Evolutionary conservation across 64 coral and sea anemone genomes (phyloP), one percentile per base, ranked within the genome.

Genomic region (Acropora yongei): DNA sequence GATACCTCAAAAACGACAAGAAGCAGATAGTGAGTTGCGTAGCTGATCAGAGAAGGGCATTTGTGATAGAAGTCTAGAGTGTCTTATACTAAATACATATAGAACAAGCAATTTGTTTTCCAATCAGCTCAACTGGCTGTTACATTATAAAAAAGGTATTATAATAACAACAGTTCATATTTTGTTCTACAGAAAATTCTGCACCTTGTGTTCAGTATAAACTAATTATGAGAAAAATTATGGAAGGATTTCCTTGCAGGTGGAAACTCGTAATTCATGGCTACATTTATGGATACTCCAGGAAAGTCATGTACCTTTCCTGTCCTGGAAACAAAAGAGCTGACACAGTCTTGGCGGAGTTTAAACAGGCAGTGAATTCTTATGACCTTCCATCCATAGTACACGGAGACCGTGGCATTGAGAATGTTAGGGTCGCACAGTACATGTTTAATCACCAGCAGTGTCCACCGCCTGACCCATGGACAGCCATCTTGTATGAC

Each of bases 221-320:
- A 63, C 58, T 63, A 63, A 63, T 63, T 63, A 63, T 81, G 39
- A 90, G 78, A 48, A 90, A 72, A 48, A 67, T 76, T 75, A 75
- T 41, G 0, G 40, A 75, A 75, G 1, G 72, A 75, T 75, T 75
- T 75, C 72, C 72, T 75, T 75, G 72, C 72, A 88, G 86, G 86
- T 76, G 86, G 86, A 88, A 88, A 73, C 16, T 88, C 74, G 72
- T 75, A 41, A 8, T 75, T 75, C 72, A 86, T 73, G 83, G 83
- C 14, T 88, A 72, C 86, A 88, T 88, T 88, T 71, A 76, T 76
- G 86, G 86, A 14, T 88, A 76, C 86, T 88, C 72, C 20, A 88
- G 86, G 72, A 88, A 88, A 57, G 75, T 88, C 67, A 88, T 88
- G 86, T 88, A 88, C 86, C 72, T 88, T 76, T 73, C 86, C 72